Evolutionary conservation across 2,888 invertebrate species (phyloP), one percentile per base, ranked within the genome.

Genomic region (Oxyteleia sp.): DNA sequence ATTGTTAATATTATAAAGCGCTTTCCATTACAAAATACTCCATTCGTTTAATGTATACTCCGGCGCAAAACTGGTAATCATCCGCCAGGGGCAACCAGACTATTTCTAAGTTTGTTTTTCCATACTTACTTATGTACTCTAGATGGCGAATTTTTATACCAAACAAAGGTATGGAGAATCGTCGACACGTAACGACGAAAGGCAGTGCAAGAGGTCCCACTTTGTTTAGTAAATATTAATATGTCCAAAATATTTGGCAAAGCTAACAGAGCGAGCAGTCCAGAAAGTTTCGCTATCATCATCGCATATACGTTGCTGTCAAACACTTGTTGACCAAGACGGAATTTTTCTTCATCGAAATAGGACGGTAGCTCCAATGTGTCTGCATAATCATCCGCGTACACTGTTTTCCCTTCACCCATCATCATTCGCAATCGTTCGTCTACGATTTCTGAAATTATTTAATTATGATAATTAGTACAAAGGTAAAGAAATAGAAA

Each of bases 121-220:
- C n/a, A n/a, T n/a, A n/a, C n/a, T n/a, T n/a, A n/a, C n/a, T n/a
- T n/a, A n/a, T n/a, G n/a, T n/a, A n/a, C n/a, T n/a, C n/a, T n/a
- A n/a, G n/a, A n/a, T n/a, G n/a, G n/a, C n/a, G n/a, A n/a, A n/a
- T n/a, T n/a, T 75, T 95, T 95, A 91, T 98, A 97, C 98, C 98
- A 98, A 2, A 95, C 93, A 13, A 95, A 93, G 75, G 96, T 96
- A 89, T 98, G 97, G 2, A 96, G 94, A 45, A 97, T 94, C 0
- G 98, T 98, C 4, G 96, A 95, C 7, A 97, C 93, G 91, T 98
- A 98, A 87, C 98, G 94, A 81, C 94, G 95, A 92, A 97, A 97
- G 0, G 97, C 96, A 0, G 95, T 95, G 55, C 94, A 93, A 0
- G 95, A 93, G 0, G 95, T 95, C 61, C 95, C 94, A 23, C 97